Conservation (phyloP, 2,113 vertebrate genomes). For the Mobula birostris region DNA sequence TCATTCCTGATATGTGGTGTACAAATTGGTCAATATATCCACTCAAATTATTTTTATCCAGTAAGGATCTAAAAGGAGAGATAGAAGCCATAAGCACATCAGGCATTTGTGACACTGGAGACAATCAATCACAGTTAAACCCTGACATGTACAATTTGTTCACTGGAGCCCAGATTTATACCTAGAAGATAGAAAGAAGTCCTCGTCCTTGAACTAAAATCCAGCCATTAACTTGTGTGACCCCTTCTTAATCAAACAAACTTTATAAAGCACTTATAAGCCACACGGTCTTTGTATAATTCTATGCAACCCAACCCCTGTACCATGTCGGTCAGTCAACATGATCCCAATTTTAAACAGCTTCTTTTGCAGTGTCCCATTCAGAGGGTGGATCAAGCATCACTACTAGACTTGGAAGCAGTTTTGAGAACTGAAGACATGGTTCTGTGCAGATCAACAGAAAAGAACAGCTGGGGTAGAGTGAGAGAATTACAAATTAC, state of each 20-base stretch:
- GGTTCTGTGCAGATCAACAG: neutral
- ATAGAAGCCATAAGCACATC: neutral
- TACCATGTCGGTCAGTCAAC: neutral
- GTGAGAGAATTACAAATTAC: neutral
- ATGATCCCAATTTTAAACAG: neutral
- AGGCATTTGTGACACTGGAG: neutral
- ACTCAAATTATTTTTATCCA: neutral
- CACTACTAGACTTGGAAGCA: neutral
- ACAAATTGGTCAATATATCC: neutral
- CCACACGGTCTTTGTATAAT: neutral
- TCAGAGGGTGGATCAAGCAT: neutral
- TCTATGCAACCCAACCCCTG: neutral
- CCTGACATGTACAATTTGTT: neutral
- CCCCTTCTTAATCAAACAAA: neutral
- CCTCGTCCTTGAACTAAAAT: neutral
- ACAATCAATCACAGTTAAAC: constrained; percentile 3
- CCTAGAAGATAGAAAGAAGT: neutral
- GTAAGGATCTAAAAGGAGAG: neutral
- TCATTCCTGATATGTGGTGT: neutral
- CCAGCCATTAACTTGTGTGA: neutral
- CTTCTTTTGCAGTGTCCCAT: neutral
- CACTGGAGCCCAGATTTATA: neutral
- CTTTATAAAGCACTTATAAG: neutral
- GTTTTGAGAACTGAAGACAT: neutral
- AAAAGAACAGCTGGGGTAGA: neutral